phyloP scores from a whole-genome alignment of 2,113 vertebrate species.

The Copsychus sechellarum region DNA sequence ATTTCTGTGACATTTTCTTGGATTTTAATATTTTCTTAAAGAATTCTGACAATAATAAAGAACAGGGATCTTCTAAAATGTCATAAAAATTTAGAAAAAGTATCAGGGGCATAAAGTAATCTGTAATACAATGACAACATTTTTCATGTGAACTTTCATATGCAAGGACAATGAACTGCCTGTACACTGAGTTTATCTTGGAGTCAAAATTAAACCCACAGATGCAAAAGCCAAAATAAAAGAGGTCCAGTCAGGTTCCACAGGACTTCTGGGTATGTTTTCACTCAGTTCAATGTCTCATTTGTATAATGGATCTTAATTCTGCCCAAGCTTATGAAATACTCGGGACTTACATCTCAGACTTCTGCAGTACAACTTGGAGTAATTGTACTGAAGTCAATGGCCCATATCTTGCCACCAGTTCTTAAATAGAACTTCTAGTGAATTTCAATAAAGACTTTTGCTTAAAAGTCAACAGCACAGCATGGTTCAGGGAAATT shows the following conservation, averaged over 20 bases:
- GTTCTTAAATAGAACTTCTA: conserved; percentile 51
- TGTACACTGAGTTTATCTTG: not conserved
- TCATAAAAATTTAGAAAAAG: not conserved
- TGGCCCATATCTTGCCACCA: conserved; percentile 28
- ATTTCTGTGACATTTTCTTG: not conserved
- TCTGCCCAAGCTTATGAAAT: not conserved
- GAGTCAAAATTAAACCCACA: not conserved
- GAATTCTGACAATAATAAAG: not conserved
- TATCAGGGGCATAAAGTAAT: not conserved
- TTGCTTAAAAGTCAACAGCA: conserved; percentile 58
- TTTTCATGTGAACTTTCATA: not conserved
- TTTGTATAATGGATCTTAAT: not conserved
- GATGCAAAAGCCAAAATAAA: not conserved
- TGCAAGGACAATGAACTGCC: not conserved
- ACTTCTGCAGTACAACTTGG: not conserved
- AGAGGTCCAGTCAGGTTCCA: not conserved
- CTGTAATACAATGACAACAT: not conserved
- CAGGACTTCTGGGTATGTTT: not conserved
- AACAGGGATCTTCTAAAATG: not conserved
- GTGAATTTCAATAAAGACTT: conserved; percentile 42
- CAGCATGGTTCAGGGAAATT: conserved; percentile 52
- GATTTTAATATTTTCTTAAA: not conserved
- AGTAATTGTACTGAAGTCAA: conserved; percentile 45
- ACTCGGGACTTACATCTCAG: not conserved
- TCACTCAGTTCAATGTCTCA: not conserved